A percentile compares a stretch with the other conserved stretches of the same genome.
These are phyloP conservation scores for Glaucomys volans DNA, from an alignment of 2,113 vertebrate species.

Conservation along the genomic window DNA sequence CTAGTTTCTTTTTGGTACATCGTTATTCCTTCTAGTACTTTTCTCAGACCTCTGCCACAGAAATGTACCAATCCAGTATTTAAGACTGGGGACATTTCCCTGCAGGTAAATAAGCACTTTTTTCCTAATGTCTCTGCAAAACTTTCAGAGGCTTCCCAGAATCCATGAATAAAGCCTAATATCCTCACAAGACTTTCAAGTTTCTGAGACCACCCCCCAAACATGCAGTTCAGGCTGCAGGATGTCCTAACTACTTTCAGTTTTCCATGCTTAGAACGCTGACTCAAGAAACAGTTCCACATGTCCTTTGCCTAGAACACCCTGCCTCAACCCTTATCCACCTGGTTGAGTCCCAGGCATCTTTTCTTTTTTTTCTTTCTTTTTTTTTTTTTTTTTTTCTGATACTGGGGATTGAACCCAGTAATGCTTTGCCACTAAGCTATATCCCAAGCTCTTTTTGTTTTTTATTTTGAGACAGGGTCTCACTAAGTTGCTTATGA, in stretches of 20 bases:
- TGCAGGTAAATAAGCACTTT: no score
- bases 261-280: background rate
- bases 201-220: background rate
- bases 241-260: background rate
- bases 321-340: background rate
- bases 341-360: background rate
- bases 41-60: background rate
- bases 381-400: no score
- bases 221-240: background rate
- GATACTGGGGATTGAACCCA: no score
- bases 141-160: background rate
- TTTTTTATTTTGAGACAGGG: no score
- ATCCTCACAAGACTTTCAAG: background rate
- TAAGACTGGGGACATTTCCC: no score
- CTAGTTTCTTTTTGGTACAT: background rate
- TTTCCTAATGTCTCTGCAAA: background rate
- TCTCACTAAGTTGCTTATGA: no score
- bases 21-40: background rate
- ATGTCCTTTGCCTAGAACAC: background rate
- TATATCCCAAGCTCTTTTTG: no score
- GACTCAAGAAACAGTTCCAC: background rate
- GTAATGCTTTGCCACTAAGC: no score
- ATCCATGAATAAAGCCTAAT: background rate
- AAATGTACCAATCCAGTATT: no score
- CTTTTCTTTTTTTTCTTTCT: background rate